Base-by-base conservation (phyloP, 1,140 invertebrate genomes). In the Pissodes strobi region DNA sequence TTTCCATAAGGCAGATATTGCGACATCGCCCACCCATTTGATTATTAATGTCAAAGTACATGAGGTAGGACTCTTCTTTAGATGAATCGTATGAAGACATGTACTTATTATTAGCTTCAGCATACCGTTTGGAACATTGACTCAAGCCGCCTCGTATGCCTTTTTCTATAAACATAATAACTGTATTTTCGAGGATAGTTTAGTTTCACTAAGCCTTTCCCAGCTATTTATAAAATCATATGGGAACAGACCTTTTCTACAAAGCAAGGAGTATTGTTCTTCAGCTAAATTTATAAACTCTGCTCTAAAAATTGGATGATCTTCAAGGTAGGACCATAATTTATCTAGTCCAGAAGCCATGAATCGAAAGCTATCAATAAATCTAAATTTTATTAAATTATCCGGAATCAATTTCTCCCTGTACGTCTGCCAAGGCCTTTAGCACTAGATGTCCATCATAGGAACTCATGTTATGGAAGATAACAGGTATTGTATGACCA, bases 31-130 rank as follows among this genome's bases (percentile, higher is more conserved):
- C 67, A 77, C 9, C 82, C 83, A 78, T 86, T 43, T 83, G 69
- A 75, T 85, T 84, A 70, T 82, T 84, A 2, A 72, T 77, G 80
- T 85, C 83, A 1, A 79, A 75, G 73, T 84, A 83, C 18, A 74
- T 68, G 15, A 83, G 46, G 59, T 65, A 71, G 10, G 23, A 53
- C 23, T 55, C 73, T 74, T 81, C 45, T 66, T 79, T 57, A 34
- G 59, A 68, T 9, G 61, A 5, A 78, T 84, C 68, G 74, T 76
- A 83, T 12, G n/a, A n/a, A n/a, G n/a, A n/a, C 67, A 82, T 72
- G 70, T 78, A 77, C 58, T 72, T 69, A 66, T 81, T 80, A 63
- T 81, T 79, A 0, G 76, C 74, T 62, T 66, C 49, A 21, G 72
- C 73, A 61, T 75, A 71, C 13, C 76, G 61, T 58, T 72, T 71